Base-by-base conservation (phyloP, 2,888 invertebrate species). In the Rhagium mordax region DNA sequence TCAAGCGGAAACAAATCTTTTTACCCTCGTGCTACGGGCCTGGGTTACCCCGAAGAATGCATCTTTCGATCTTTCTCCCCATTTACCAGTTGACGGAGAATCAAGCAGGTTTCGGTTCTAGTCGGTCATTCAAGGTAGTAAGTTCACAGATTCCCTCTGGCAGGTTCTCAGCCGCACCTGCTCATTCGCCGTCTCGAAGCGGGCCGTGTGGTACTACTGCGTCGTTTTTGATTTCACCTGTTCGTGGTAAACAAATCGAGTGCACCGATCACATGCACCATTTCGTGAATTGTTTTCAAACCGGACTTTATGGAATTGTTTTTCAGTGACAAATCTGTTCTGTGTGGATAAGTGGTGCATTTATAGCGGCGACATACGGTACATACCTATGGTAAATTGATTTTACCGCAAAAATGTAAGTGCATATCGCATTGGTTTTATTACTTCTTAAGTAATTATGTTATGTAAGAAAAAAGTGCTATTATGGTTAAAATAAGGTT, bases 81-180 rank as follows among this genome's bases (percentile, higher is more conserved):
- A 21, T 55, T 27, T 13, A 47, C 18, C 8, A 24, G 15, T 16
- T 41, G 51, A 69, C 51, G 69, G 57, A 21, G 69, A 51, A 33
- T 57, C 61, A 69, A 74, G 78, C 80, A 78, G 79, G 81, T 81
- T 81, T 82, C 78, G 80, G 77, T 80, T 77, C 81, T 73, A 80
- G 79, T 83, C 84, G 84, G 82, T 84, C 83, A 84, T 82, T 81
- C 83, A 82, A 83, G 84, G 82, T 83, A 81, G 84, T 78, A 81
- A 83, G 83, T 83, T 82, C 82, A 83, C 75, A 73, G 77, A 78
- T 79, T 75, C 80, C 81, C 82, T 75, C 73, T 72, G 82, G 78
- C 81, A 81, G 80, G 80, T 78, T 75, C 55, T 60, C 64, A 59
- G 70, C 68, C 74, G 69, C 78, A 74, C 75, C 78, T 72, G 71